Conservation (phyloP, 2,888 invertebrate species). For the Nemurella pictetii region DNA sequence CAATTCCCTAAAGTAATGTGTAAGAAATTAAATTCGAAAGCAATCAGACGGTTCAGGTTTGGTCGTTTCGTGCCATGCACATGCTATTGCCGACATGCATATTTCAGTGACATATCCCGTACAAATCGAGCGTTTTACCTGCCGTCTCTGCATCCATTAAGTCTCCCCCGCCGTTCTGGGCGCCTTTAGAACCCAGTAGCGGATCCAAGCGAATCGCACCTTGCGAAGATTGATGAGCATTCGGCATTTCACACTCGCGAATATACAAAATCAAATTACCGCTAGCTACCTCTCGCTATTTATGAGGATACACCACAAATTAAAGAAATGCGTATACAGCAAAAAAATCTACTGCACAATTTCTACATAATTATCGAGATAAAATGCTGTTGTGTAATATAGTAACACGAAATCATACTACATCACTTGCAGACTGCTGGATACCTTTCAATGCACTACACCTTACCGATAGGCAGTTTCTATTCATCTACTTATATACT, state of each 20-base stretch:
- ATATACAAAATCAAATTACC: not conserved
- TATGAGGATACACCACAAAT: too few species aligned
- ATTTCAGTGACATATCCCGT: not conserved
- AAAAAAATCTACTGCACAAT: not conserved
- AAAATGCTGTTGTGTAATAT: not conserved
- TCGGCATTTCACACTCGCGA: slow-evolving; percentile 18
- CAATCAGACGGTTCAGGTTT: too few species aligned
- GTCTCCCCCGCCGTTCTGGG: slow-evolving; percentile 58
- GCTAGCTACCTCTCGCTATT: not conserved
- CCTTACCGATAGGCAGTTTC: slow-evolving; percentile 58
- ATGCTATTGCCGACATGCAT: not conserved
- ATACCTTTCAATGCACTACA: slow-evolving; percentile 1
- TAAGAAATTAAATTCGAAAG: too few species aligned
- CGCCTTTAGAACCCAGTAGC: slow-evolving; percentile 64
- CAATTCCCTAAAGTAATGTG: too few species aligned
- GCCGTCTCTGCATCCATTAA: not conserved
- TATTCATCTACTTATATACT: slow-evolving; percentile 56
- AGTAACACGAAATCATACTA: not conserved
- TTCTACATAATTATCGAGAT: not conserved
- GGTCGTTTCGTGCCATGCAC: not conserved
- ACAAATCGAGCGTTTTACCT: not conserved
- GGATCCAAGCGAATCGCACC: slow-evolving; percentile 68
- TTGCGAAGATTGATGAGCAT: slow-evolving; percentile 45
- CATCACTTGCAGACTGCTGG: slow-evolving; percentile 14
- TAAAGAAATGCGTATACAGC: not conserved